phyloP scores from a whole-genome alignment of 2,797 vertebrate genomes.

The Podarcis siculus region DNA sequence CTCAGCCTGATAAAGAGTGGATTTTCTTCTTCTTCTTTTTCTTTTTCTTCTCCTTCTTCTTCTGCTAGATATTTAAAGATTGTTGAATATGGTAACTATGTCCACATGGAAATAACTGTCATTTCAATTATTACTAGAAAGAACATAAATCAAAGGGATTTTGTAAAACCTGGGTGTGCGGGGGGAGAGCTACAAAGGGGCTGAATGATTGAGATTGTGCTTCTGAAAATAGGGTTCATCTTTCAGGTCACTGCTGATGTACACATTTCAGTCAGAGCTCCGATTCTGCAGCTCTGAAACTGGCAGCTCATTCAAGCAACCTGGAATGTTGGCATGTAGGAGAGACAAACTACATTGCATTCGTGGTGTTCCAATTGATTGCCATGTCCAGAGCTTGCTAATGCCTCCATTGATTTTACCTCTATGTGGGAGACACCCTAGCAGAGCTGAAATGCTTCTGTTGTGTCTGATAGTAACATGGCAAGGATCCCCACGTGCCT shows the following conservation, averaged over 20 bases:
- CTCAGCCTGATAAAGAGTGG: neutral
- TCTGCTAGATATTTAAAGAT: neutral
- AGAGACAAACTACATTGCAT: neutral
- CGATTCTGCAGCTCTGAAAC: neutral
- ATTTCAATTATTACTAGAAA: slow-evolving; percentile 1
- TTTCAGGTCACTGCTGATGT: neutral
- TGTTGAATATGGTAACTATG: neutral
- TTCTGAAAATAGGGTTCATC: neutral
- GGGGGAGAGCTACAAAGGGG: neutral
- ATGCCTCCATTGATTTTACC: neutral
- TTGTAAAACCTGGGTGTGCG: neutral
- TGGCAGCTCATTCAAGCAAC: neutral
- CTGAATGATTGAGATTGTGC: neutral
- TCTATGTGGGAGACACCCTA: neutral
- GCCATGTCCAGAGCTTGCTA: neutral
- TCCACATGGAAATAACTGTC: neutral
- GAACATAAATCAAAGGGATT: neutral
- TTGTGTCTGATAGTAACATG: neutral
- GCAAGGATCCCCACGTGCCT: neutral
- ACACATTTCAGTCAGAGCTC: neutral
- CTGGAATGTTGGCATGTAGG: neutral
- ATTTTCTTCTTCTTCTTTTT: neutral
- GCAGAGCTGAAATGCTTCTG: too few species aligned
- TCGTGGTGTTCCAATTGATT: neutral
- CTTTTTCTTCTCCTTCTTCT: neutral